Percentiles rank a stretch among this genome's conserved stretches.
Evolutionary conservation across 2,113 vertebrate species (phyloP).

Genomic region (Picathartes gymnocephalus): DNA sequence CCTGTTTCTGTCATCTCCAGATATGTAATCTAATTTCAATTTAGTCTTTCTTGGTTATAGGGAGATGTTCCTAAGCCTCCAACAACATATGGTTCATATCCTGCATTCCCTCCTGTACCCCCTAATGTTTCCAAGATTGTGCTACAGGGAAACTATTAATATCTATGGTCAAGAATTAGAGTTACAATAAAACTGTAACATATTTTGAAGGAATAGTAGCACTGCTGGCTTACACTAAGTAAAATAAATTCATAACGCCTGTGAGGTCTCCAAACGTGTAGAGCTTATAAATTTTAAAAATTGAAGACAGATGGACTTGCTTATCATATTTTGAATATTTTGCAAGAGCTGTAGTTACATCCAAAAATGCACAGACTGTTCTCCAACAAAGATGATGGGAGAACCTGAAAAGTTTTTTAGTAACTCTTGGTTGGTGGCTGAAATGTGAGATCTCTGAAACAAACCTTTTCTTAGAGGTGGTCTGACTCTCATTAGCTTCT

Average conservation of each 20-base stretch:
- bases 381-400: not conserved
- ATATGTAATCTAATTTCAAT: slow-evolving; percentile 8
- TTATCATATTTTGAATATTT: slow-evolving; percentile 3
- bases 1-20: not conserved
- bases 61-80: not conserved
- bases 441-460: not conserved
- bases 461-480: not conserved
- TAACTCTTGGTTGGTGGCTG: not conserved
- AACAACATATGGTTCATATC: slow-evolving; percentile 61
- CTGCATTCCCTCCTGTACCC: slow-evolving; percentile 19
- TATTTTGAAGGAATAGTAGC: slow-evolving; percentile 66
- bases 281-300: not conserved
- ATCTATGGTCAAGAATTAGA: slow-evolving; percentile 59
- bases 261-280: not conserved
- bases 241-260: slow-evolving; percentile 61
- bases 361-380: not conserved
- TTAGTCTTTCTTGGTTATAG: not conserved
- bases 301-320: not conserved
- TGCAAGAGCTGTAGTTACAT: not conserved
- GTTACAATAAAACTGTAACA: slow-evolving; percentile 67
- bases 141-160: slow-evolving; percentile 68
- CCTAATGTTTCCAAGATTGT: slow-evolving; percentile 73
- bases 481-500: not conserved
- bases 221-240: slow-evolving; percentile 32
- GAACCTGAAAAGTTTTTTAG: not conserved